Percentiles rank a stretch among this genome's conserved stretches.
Conservation (phyloP, 2,113 vertebrate species). For the Cardinalis cardinalis region DNA sequence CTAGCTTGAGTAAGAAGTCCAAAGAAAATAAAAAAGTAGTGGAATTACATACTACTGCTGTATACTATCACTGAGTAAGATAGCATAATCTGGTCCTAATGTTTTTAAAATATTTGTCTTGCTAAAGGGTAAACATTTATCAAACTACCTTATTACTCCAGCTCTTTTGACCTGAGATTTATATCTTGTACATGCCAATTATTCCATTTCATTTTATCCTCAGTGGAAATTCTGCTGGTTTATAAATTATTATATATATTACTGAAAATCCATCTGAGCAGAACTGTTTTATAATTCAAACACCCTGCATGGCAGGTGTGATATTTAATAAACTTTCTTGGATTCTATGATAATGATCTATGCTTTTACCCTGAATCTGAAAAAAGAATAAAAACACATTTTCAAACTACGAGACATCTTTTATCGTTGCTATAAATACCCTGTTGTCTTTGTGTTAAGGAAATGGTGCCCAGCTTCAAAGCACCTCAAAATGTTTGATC, state of each 20-base stretch:
- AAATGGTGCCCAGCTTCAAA: background rate
- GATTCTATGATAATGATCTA: background rate
- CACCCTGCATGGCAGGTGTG: background rate
- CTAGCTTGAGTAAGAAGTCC: background rate
- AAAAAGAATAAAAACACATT: background rate
- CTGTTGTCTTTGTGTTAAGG: background rate
- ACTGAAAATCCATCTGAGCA: background rate
- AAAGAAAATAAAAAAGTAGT: background rate
- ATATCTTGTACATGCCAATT: background rate
- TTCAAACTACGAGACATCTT: background rate
- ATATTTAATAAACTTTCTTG: background rate
- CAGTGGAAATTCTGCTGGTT: background rate
- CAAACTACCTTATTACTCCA: background rate
- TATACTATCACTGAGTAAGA: background rate
- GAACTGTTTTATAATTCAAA: background rate
- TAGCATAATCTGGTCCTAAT: background rate
- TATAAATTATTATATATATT: background rate
- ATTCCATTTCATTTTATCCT: background rate
- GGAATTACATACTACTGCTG: background rate
- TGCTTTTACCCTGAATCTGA: background rate
- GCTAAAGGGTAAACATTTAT: background rate
- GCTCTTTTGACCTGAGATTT: background rate
- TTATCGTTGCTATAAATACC: background rate
- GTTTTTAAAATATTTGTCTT: background rate
- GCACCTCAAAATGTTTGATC: background rate